Evolutionary conservation across 2,113 vertebrate species (phyloP).

Genomic region (Semnornis frantzii): DNA sequence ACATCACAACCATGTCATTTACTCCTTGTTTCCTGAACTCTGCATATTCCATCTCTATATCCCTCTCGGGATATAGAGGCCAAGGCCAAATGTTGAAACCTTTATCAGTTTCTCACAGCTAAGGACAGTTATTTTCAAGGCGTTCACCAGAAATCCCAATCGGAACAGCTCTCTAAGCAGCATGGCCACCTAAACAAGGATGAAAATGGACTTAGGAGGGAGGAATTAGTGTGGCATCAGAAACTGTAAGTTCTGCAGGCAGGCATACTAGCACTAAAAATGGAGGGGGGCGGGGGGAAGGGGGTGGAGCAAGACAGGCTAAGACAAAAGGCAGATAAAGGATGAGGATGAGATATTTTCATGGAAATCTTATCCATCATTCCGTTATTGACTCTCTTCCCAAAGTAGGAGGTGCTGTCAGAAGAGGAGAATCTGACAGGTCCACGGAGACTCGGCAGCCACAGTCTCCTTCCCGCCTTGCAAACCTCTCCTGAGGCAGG

Average conservation of each 20-base stretch:
- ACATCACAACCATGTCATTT: background rate
- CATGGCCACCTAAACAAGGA: slow-evolving; percentile 37
- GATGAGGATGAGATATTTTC: background rate
- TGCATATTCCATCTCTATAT: background rate
- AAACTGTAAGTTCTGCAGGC: background rate
- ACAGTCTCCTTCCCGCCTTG: background rate
- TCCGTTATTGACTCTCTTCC: background rate
- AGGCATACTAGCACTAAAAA: background rate
- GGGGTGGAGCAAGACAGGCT: background rate
- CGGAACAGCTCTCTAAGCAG: background rate
- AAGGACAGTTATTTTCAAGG: background rate
- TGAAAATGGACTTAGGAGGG: slow-evolving; percentile 30
- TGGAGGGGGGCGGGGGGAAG: no score
- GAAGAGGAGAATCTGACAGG: background rate
- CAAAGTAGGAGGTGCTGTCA: background rate
- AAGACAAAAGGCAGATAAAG: background rate
- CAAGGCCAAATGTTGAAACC: background rate
- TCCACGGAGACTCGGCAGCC: background rate
- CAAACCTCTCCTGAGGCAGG: background rate
- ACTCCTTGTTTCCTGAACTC: background rate
- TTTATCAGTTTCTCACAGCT: slow-evolving; percentile 18
- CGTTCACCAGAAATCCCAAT: background rate
- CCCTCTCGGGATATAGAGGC: background rate
- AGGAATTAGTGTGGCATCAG: slow-evolving; percentile 20
- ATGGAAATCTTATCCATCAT: background rate